These are phyloP conservation scores for Pseudopipra pipra DNA, from an alignment of 2,113 vertebrate species.

Conservation along the genomic window DNA sequence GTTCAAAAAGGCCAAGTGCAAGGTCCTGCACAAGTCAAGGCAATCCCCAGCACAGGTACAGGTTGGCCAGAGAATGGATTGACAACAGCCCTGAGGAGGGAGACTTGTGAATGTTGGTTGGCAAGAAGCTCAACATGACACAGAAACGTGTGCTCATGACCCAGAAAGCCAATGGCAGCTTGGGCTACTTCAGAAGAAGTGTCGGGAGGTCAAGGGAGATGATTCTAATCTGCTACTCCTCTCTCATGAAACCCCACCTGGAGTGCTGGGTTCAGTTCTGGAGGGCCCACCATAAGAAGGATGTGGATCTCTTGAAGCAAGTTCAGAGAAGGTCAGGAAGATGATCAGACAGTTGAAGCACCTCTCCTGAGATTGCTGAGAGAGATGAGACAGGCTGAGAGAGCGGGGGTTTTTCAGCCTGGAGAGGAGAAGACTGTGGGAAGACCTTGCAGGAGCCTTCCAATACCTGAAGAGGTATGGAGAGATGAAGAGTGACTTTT, in stretches of 20 bases:
- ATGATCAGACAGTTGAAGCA: neutral
- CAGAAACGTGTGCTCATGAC: fast-evolving
- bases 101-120: neutral
- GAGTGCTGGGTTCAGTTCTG: neutral
- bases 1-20: neutral
- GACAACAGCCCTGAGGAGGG: neutral
- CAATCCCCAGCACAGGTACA: neutral
- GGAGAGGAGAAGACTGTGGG: neutral
- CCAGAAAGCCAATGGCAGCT: neutral
- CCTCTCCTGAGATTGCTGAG: neutral
- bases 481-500: neutral
- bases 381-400: neutral
- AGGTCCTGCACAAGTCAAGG: neutral
- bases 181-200: neutral
- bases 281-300: neutral
- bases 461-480: neutral
- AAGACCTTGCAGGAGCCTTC: neutral
- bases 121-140: neutral
- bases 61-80: neutral
- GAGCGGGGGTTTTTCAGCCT: neutral
- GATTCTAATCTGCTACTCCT: neutral
- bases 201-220: neutral
- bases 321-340: neutral
- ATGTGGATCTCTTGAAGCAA: neutral
- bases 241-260: neutral